Base-by-base conservation (phyloP, 2,113 vertebrate genomes). In the Vombatus ursinus region DNA sequence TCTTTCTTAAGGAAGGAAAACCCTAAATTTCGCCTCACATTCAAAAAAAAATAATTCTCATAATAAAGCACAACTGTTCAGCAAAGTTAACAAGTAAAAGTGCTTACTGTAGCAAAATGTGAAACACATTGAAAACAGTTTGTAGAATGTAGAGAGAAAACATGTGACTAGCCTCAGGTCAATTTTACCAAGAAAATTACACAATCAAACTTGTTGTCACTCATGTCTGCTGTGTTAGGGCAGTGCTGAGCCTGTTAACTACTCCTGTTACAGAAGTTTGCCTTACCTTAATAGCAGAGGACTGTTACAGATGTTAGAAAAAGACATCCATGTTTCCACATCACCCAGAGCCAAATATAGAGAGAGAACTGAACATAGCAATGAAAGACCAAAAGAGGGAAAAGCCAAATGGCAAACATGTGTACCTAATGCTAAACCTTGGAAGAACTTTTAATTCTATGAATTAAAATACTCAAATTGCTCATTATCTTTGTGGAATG, bases 1-100 rank as follows among this genome's bases (percentile, higher is more conserved):
- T 96, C 97, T 96, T 97, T 97, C 97, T 97, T 96, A 97, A 96
- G 96, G 49, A 49, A 95, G 95, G 96, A 96, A 94, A 97, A 96
- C 95, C 89, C 96, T 57, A 90, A 94, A 95, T 96, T 97, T 84
- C n/a, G 22, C 92, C 54, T 24, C 92, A 90, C 2, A 90, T 77
- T 96, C 89, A 94, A 93, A 92, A 68, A 68, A 97, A 93, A n/a
- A 50, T 52, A 61, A 49, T 50, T n/a, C 90, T 92, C 77, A 23
- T 10, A 52, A 96, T 25, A 51, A 77, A 92, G 68, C 3, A 6
- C n/a, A 25, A 23, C 48, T 0, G 26, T 61, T n/a, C 53, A 8
- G 93, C 57, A 52, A 2, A 23, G 54, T 92, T 92, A 90, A 28
- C 23, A 31, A 48, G 53, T 53, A 37, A 31, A 96, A 96, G 8